A percentile compares a stretch with the other conserved stretches of the same genome.
Evolutionary conservation across 2,113 vertebrate genomes (phyloP).

Genomic region (Nannospalax galili): DNA sequence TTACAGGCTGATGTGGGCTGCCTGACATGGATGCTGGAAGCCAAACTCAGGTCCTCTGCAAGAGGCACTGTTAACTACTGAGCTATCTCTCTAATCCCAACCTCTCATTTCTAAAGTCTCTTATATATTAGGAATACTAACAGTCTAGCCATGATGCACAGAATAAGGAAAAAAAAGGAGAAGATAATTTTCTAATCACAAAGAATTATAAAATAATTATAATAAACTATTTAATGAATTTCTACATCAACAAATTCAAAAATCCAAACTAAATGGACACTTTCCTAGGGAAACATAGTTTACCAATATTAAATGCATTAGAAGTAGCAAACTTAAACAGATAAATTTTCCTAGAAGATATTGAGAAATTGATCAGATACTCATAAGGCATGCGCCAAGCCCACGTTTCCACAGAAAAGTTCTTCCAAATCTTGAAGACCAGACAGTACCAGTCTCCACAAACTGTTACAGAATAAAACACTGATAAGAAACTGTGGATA

Average conservation of each 20-base stretch:
- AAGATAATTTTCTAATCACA: neutral
- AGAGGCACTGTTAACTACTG: too few relatives aligned
- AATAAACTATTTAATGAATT: neutral
- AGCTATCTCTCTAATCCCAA: neutral
- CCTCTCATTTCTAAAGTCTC: neutral
- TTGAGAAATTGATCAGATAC: neutral
- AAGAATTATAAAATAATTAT: neutral
- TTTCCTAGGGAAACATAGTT: neutral
- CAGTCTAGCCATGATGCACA: neutral
- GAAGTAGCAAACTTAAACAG: constrained; percentile 1
- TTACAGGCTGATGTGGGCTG: too few relatives aligned
- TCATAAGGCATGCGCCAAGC: neutral
- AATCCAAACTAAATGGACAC: constrained; percentile 17
- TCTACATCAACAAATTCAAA: neutral
- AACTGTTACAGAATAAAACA: neutral
- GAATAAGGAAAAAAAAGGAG: neutral
- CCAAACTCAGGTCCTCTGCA: too few relatives aligned
- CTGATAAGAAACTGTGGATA: neutral
- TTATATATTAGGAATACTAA: neutral
- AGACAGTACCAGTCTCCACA: neutral
- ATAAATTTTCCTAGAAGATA: neutral
- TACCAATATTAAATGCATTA: neutral
- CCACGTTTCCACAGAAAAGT: neutral
- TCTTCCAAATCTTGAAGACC: neutral
- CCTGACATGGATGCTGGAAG: too few relatives aligned